A percentile compares a stretch with the other conserved stretches of the same genome.
Evolutionary conservation across 2,888 invertebrate genomes (phyloP).

Genomic region (Xanthia icteritia): DNA sequence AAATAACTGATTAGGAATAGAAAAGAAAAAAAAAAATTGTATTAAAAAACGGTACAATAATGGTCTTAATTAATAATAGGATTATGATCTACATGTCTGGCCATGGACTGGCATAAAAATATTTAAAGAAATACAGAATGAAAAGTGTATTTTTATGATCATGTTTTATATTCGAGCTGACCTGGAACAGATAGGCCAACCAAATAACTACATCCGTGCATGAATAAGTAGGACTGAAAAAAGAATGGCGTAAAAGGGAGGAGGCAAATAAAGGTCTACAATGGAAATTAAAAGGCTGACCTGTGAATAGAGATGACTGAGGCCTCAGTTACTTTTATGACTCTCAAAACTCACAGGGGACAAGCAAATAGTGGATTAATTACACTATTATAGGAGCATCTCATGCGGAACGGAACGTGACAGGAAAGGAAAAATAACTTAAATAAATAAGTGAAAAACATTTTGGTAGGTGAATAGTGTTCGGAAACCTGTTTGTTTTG

Average conservation of each 20-base stretch:
- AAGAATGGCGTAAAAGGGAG: background rate
- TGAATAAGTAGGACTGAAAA: background rate
- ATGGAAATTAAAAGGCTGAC: background rate
- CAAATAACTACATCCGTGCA: background rate
- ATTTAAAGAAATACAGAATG: too few relatives aligned
- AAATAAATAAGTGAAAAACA: conserved; percentile 11
- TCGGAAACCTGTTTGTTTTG: conserved; percentile 45
- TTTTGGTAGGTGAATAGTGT: conserved; percentile 1
- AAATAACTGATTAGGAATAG: background rate
- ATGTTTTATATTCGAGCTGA: too few relatives aligned
- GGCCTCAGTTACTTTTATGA: background rate
- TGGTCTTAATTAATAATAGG: too few relatives aligned
- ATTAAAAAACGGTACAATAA: too few relatives aligned
- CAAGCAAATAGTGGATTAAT: background rate
- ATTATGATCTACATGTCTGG: too few relatives aligned
- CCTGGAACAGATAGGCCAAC: too few relatives aligned
- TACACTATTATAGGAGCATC: background rate
- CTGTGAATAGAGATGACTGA: background rate
- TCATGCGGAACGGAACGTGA: background rate
- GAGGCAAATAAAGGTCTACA: background rate
- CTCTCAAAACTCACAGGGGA: background rate
- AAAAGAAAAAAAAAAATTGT: too few relatives aligned
- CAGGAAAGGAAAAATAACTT: background rate
- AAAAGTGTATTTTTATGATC: too few relatives aligned
- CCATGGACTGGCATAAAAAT: too few relatives aligned